These are phyloP conservation scores for Meliscaeva auricollis DNA, from an alignment of 2,888 invertebrate genomes.

Conservation along the genomic window DNA sequence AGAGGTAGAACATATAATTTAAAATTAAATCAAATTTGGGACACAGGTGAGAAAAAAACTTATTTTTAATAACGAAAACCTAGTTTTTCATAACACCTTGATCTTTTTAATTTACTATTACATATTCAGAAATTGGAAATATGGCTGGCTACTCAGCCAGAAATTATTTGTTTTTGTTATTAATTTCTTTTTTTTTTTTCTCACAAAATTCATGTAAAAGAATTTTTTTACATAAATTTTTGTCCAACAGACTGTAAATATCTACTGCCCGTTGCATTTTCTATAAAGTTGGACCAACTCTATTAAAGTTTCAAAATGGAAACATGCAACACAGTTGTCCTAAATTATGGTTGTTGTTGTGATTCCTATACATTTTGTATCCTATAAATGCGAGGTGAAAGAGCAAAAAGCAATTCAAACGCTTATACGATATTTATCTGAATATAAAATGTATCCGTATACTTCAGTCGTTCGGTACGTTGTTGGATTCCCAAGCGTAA, in stretches of 20 bases:
- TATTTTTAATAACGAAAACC: too few relatives aligned
- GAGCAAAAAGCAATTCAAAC: conserved; percentile 45
- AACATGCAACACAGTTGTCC: conserved; percentile 44
- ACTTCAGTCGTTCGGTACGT: background rate
- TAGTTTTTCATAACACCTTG: too few relatives aligned
- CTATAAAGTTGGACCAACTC: background rate
- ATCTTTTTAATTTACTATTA: too few relatives aligned
- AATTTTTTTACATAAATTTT: too few relatives aligned
- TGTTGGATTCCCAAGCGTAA: background rate
- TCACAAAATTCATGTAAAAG: too few relatives aligned
- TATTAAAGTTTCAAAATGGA: background rate
- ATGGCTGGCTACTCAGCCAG: too few relatives aligned
- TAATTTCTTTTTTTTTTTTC: too few relatives aligned
- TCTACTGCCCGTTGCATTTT: background rate
- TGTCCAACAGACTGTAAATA: background rate
- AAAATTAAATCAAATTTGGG: too few relatives aligned
- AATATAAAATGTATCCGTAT: conserved; percentile 38
- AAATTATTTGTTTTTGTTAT: too few relatives aligned
- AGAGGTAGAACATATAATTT: too few relatives aligned
- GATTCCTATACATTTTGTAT: background rate
- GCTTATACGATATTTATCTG: conserved; percentile 48
- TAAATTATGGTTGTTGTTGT: conserved; percentile 46
- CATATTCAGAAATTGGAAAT: too few relatives aligned
- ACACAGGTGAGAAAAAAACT: too few relatives aligned
- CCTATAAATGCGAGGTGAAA: conserved; percentile 21